Evolutionary conservation across 2,888 invertebrate species (phyloP).

Genomic region (Acanthococcus lagerstroemiae): DNA sequence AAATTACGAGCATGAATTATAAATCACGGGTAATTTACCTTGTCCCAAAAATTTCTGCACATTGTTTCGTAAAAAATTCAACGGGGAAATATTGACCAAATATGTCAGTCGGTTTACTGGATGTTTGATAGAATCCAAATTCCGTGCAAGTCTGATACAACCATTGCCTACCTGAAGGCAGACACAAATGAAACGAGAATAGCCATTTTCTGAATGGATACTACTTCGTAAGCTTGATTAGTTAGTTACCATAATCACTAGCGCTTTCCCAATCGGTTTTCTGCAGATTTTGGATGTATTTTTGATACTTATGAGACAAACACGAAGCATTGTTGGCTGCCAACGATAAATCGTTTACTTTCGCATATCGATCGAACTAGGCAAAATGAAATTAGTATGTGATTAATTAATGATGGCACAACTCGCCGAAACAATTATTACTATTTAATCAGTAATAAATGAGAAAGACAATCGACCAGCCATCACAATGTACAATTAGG

Average conservation of each 20-base stretch:
- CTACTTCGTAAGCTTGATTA: too few species aligned
- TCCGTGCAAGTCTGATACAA: constrained; percentile 91
- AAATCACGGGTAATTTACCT: constrained; percentile 45
- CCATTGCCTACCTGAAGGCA: constrained; percentile 68
- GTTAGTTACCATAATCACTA: constrained; percentile 52
- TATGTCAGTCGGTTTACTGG: constrained; percentile 50
- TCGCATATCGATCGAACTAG: constrained; percentile 56
- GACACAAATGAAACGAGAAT: too few species aligned
- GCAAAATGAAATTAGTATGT: constrained; percentile 7
- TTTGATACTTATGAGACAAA: constrained; percentile 70
- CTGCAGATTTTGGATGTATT: constrained; percentile 58
- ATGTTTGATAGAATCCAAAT: constrained; percentile 91
- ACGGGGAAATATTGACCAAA: constrained; percentile 69
- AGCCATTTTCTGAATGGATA: too few species aligned
- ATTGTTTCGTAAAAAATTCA: constrained; percentile 69
- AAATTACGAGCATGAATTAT: neutral
- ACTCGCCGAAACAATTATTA: too few species aligned
- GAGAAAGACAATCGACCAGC: too few species aligned
- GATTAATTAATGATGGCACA: too few species aligned
- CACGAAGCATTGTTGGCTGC: constrained; percentile 59
- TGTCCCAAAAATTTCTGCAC: constrained; percentile 69
- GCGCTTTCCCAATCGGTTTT: constrained; percentile 56
- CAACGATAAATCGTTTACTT: constrained; percentile 60
- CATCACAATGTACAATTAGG: too few species aligned
- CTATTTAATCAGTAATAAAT: too few species aligned